phyloP scores from a whole-genome alignment of 2,113 vertebrate species.

The Euleptes europaea region DNA sequence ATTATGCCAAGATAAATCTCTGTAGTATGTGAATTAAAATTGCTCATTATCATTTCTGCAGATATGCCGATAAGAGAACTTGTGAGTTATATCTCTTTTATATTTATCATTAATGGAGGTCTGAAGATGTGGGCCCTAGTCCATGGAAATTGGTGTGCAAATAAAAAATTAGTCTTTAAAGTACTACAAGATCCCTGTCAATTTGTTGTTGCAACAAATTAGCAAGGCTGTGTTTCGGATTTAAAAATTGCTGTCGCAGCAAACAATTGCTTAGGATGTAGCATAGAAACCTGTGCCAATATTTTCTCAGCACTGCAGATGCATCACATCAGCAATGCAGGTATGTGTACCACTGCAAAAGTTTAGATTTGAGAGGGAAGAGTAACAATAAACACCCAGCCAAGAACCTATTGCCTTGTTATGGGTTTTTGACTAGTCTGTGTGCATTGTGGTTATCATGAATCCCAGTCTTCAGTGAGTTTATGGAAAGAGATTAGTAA shows the following conservation, averaged over 20 bases:
- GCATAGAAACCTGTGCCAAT: not conserved
- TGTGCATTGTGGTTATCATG: not conserved
- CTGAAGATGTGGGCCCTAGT: not conserved
- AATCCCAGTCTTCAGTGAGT: not conserved
- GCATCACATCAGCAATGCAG: constrained; percentile 20
- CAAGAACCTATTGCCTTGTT: not conserved
- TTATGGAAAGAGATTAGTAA: not conserved
- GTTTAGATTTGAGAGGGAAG: not conserved
- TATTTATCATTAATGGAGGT: constrained; percentile 42
- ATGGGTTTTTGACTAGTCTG: not conserved
- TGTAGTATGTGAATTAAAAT: constrained; percentile 16
- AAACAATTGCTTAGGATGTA: not conserved
- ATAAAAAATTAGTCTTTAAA: too few relatives aligned
- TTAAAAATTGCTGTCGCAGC: not conserved
- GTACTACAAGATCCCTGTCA: too few relatives aligned
- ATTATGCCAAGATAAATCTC: not conserved
- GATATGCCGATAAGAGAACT: constrained; percentile 51
- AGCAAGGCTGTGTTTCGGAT: too few relatives aligned
- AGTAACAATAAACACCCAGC: not conserved
- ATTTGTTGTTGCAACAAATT: too few relatives aligned
- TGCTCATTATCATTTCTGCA: not conserved
- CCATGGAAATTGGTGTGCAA: too few relatives aligned
- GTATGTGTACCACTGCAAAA: not conserved
- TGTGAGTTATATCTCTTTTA: constrained; percentile 46
- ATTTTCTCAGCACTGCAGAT: constrained; percentile 11